Evolutionary conservation across 2,113 vertebrate genomes (phyloP).

Genomic region (Ochotona princeps): DNA sequence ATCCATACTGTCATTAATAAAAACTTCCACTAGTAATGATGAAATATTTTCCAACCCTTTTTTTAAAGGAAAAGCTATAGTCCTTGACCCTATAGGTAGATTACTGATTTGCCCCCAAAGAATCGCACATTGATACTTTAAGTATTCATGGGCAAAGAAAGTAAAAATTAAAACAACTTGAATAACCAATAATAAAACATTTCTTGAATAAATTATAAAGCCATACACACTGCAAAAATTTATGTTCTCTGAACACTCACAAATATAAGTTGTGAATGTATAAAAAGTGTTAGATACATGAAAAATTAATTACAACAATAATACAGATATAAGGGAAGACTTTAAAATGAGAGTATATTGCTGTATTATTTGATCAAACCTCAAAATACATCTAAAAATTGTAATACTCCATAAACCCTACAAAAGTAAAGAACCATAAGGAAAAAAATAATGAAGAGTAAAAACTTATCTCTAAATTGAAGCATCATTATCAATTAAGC

Average conservation of each 20-base stretch:
- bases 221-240: neutral
- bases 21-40: neutral
- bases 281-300: neutral
- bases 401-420: neutral
- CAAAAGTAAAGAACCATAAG: neutral
- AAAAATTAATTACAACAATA: neutral
- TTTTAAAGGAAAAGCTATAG: neutral
- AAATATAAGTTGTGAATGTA: neutral
- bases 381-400: neutral
- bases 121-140: neutral
- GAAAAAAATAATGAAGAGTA: neutral
- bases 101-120: neutral
- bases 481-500: neutral
- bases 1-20: neutral
- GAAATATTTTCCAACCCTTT: neutral
- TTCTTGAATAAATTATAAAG: neutral
- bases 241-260: neutral
- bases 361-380: neutral
- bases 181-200: neutral
- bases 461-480: neutral
- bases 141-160: neutral
- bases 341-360: conserved; percentile 27
- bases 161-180: conserved; percentile 17
- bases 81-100: neutral
- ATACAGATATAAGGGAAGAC: neutral